Conservation (phyloP, 2,113 vertebrate species). For the Psittacula cyanocephala region DNA sequence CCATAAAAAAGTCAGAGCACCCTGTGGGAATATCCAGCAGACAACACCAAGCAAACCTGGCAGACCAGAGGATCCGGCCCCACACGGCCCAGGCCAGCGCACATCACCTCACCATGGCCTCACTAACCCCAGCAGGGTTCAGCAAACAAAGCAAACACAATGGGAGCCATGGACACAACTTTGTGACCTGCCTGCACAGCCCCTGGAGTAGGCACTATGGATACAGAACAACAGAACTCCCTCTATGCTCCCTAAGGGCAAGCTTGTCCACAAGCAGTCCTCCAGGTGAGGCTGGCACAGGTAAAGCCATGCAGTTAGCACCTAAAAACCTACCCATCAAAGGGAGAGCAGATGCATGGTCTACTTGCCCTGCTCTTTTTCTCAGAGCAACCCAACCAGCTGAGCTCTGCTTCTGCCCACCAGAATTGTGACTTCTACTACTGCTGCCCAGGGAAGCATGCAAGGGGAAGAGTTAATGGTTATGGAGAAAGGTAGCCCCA, state of each 20-base stretch:
- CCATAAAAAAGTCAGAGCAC: neutral
- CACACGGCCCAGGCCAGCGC: neutral
- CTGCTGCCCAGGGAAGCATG: neutral
- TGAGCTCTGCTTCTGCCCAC: neutral
- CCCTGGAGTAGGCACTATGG: neutral
- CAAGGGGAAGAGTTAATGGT: neutral
- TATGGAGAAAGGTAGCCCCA: neutral
- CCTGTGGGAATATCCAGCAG: neutral
- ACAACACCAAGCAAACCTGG: neutral
- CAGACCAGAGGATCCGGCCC: neutral
- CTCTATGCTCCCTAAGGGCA: neutral
- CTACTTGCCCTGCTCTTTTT: neutral
- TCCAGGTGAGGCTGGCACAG: neutral
- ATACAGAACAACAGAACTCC: neutral
- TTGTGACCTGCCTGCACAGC: neutral
- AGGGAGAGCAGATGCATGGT: rapidly evolving
- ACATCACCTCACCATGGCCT: neutral
- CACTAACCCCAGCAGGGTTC: rapidly evolving
- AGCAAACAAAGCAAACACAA: rapidly evolving
- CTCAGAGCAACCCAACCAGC: neutral
- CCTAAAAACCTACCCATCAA: neutral
- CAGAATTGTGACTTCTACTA: neutral
- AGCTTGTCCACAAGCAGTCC: neutral
- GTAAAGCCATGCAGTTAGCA: neutral
- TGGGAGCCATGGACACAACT: rapidly evolving